Evolutionary conservation across 2,113 vertebrate genomes (phyloP), one percentile per base, ranked within the genome.

Genomic region (Oreotrochilus melanogaster): DNA sequence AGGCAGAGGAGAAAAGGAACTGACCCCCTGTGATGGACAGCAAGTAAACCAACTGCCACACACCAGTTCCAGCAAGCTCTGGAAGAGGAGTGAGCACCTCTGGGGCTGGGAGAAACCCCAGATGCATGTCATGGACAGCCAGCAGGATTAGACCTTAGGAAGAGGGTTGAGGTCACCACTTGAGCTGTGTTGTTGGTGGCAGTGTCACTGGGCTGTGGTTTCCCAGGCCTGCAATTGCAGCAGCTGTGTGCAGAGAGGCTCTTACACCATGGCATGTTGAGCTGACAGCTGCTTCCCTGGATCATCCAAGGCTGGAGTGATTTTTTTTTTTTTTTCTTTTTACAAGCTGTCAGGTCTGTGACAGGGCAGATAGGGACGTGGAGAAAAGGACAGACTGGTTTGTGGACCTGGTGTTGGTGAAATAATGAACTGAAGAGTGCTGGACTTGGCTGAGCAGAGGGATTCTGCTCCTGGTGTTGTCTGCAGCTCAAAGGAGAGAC

Each of bases 401-500:
- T 48, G 47, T 28, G 66, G 72, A 31, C 22, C 42, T 45, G 16
- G 24, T 61, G 21, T 5, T 48, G 67, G 5, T 62, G 42, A 28
- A 89, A 9, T 1, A 37, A 37, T 0, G 0, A 67, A 14, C 65
- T 51, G 67, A 42, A 2, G 39, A 13, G 35, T 5, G 22, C 47
- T 73, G 69, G 31, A 7, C 56, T 42, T 24, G 7, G 22, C 51
- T 72, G 22, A 9, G 37, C 14, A 13, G 50, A 56, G 21, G 21
- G 33, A 22, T 1, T 0, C 53, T 61, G 78, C 39, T 80, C 45
- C 53, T 62, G 60, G 42, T 2, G 4, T 21, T 78, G 13, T 43
- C 28, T n/a, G 2, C 16, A n/a, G 47, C 23, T 28, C 14, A 2
- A 70, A 54, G 19, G 50, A 61, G 9, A 61, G 58, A 19, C 30